Evolutionary conservation across 2,113 vertebrate species (phyloP), one percentile per base, ranked within the genome.

Genomic region (Pomatostomus ruficeps): DNA sequence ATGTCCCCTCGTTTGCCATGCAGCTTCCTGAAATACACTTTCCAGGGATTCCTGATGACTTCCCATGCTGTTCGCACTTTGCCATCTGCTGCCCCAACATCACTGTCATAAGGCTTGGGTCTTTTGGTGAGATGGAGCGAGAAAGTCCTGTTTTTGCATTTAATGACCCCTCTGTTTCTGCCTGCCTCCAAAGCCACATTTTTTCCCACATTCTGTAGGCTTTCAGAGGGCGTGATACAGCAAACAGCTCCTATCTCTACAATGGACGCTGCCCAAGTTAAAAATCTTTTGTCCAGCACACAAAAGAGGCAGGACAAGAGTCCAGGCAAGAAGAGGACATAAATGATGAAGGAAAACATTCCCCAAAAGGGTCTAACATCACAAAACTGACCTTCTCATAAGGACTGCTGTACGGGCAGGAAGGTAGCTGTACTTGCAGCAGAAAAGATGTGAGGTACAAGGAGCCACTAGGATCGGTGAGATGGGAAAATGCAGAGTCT

Each of bases 61-160:
- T 94, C 88, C 91, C 91, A 17, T 62, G 92, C 91, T 96, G 88
- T 79, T 96, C 71, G 9, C 89, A 68, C 96, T 96, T 93, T 55
- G 82, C 96, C 97, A 96, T 97, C 97, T 98, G 98, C 95, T 96
- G 54, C 83, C 93, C 82, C 16, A 3, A 90, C 87, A 89, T 58
- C 62, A 35, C 83, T 90, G 78, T 72, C 85, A 85, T 26, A 66
- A 67, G 58, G n/a, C 52, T 84, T 6, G 58, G 75, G 54, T 87
- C 91, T 95, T 95, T 10, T 33, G 83, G 45, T 63, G 75, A 96
- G 86, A 86, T 59, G 80, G 33, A 83, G 74, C 8, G 22, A 89
- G 20, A 79, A 89, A 89, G 79, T 33, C 79, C 67, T 62, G 0
- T 67, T 71, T 74, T 33, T 58, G 31, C 54, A 42, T 61, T 82